Base-by-base conservation (phyloP, 2,797 vertebrate genomes). In the Acanthurus lineatus region DNA sequence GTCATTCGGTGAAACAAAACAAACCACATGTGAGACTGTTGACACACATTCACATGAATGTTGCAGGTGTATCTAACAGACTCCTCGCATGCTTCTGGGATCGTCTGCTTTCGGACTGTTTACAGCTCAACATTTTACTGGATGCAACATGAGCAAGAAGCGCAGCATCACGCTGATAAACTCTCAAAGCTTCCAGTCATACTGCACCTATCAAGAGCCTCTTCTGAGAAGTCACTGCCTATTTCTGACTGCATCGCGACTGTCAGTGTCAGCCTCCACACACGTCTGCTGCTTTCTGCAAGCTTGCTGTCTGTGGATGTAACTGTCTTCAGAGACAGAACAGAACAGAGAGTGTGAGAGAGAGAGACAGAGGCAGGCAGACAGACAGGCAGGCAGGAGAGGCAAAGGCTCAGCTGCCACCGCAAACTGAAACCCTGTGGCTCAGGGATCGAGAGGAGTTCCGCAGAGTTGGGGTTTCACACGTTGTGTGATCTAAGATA, bases 361-460 rank as follows among this genome's bases (percentile, higher is more conserved):
- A 67, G 70, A 60, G 61, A 52, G 40, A 72, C 19, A 71, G 44
- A 61, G 22, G 63, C 17, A 75, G 58, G n/a, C 20, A 81, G 44
- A 44, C 32, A 35, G 32, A 35, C 32, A 35, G 32, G 7, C 32
- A 35, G 32, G 6, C 6, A 72, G 68, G 44, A 66, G 77, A 76
- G 78, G 76, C 61, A 20, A 62, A 74, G 79, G 28, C 87, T 93
- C 89, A 93, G 90, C 90, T 87, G 89, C 90, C 81, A 92, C 93
- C 94, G 79, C 93, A 91, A 94, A 94, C 93, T 91, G 92, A 93
- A 93, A 91, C 87, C 84, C 79, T 90, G 92, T 71, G 92, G 93
- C 85, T 92, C 84, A n/a, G 73, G 92, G 86, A 93, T 90, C 40
- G 75, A 86, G 86, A 91, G 90, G 91, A 90, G 89, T 90, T 93